Evolutionary conservation across 2,113 vertebrate genomes (phyloP).

Genomic region (Chaetorhynchus papuensis): DNA sequence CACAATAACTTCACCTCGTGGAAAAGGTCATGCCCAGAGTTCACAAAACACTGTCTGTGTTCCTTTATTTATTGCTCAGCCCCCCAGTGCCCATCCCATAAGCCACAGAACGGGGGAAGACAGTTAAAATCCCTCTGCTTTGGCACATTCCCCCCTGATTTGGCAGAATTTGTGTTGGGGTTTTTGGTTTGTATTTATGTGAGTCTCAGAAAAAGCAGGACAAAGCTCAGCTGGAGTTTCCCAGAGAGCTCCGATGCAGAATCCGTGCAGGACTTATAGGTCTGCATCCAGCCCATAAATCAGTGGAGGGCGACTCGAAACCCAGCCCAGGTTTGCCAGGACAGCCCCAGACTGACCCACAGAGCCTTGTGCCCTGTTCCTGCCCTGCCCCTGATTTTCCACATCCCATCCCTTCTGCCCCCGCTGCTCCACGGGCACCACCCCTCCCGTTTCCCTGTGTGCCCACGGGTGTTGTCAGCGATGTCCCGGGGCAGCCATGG

Average conservation of each 20-base stretch:
- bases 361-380: neutral
- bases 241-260: neutral
- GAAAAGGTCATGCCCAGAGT: slow-evolving; percentile 27
- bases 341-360: neutral
- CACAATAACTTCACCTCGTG: slow-evolving; percentile 54
- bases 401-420: neutral
- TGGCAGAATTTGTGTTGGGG: slow-evolving; percentile 31
- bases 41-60: slow-evolving; percentile 16
- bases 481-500: neutral
- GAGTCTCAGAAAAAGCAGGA: slow-evolving; percentile 2
- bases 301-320: neutral
- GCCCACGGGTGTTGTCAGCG: accelerated
- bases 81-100: neutral
- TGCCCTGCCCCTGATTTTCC: neutral
- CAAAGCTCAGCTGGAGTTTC: slow-evolving; percentile 53
- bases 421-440: neutral
- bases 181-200: slow-evolving; percentile 30
- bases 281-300: slow-evolving; percentile 38
- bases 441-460: accelerated
- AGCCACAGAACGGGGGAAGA: neutral
- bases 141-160: neutral
- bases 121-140: slow-evolving; percentile 15
- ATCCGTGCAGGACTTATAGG: neutral
- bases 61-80: slow-evolving; percentile 26
- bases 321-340: neutral